Conservation (phyloP, 2,113 vertebrate genomes). For the Copsychus sechellarum region DNA sequence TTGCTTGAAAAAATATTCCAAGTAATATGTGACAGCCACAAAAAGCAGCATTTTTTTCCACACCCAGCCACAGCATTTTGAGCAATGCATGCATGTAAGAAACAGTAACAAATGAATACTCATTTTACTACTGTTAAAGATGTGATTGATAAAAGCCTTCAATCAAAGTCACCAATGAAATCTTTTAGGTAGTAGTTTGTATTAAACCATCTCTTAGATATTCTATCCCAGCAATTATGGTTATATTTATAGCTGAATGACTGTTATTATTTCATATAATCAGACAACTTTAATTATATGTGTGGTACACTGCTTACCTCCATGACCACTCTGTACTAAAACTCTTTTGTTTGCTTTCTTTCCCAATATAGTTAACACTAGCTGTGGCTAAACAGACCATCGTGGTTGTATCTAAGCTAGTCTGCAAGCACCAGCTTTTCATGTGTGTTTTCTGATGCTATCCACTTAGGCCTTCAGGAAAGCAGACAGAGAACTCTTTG, state of each 20-base stretch:
- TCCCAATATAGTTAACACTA: background rate
- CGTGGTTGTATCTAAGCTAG: background rate
- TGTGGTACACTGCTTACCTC: background rate
- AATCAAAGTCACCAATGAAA: background rate
- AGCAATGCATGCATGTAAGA: background rate
- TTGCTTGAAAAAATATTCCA: background rate
- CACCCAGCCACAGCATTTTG: background rate
- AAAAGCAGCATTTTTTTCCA: background rate
- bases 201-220: background rate
- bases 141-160: background rate
- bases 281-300: slow-evolving; percentile 5
- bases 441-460: background rate
- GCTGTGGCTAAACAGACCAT: background rate
- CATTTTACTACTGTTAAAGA: background rate
- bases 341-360: background rate
- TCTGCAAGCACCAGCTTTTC: background rate
- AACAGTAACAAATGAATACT: background rate
- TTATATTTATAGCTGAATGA: slow-evolving; percentile 21
- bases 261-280: slow-evolving; percentile 42
- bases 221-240: slow-evolving; percentile 2
- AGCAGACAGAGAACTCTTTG: slow-evolving; percentile 1
- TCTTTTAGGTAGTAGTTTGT: background rate
- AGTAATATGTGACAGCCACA: background rate
- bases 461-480: background rate
- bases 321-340: background rate